Evolutionary conservation across 64 coral and sea anemone genomes (phyloP).

Genomic region (Trachythela sp.): DNA sequence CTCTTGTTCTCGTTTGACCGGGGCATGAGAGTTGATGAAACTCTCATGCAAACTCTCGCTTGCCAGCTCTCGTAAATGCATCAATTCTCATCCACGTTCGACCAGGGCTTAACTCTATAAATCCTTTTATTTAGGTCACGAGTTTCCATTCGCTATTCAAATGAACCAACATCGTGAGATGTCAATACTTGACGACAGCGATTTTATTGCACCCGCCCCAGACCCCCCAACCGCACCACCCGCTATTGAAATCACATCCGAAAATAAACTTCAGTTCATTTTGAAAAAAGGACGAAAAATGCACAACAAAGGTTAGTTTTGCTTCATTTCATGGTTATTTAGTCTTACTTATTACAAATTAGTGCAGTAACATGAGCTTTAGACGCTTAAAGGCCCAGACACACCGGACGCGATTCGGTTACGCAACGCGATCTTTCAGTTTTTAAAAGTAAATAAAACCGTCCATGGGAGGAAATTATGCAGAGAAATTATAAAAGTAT

Average conservation of each 20-base stretch:
- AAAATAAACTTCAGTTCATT: constrained; percentile 88
- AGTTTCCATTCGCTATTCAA: constrained; percentile 96
- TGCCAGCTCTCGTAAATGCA: too few relatives aligned
- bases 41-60: too few relatives aligned
- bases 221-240: constrained; percentile 67
- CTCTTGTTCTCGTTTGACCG: too few relatives aligned
- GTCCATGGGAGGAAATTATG: too few relatives aligned
- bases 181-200: constrained; percentile 55
- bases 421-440: too few relatives aligned
- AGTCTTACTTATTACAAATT: neutral
- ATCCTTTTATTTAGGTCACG: constrained; percentile 56
- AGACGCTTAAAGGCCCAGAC: too few relatives aligned
- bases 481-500: too few relatives aligned
- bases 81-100: too few relatives aligned
- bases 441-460: too few relatives aligned
- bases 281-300: constrained; percentile 77
- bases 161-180: constrained; percentile 91
- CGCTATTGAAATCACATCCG: constrained; percentile 24
- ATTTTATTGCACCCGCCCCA: constrained; percentile 12
- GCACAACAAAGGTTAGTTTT: constrained; percentile 40
- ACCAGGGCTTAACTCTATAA: neutral
- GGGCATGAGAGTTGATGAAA: too few relatives aligned
- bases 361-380: too few relatives aligned
- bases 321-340: neutral
- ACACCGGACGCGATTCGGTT: too few relatives aligned